phyloP scores from a whole-genome alignment of 2,888 invertebrate species.

The Antitype chi region DNA sequence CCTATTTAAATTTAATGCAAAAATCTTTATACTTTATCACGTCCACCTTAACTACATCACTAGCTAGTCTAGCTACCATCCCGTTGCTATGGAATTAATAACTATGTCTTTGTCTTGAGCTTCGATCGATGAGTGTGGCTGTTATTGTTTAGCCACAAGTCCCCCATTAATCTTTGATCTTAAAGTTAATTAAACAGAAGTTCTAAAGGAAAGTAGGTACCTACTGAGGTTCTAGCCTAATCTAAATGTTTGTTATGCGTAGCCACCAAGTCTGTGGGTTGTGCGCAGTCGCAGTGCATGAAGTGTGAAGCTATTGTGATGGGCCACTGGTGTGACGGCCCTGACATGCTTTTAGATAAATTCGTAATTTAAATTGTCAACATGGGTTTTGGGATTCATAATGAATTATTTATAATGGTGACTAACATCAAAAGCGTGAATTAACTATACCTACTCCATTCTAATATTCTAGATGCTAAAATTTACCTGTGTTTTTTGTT shows the following conservation, averaged over 20 bases:
- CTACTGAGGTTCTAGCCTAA: conserved; percentile 11
- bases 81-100: too few species aligned
- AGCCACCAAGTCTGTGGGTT: conserved; percentile 40
- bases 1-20: too few species aligned
- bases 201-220: conserved; percentile 2
- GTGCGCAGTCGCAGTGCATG: conserved; percentile 52
- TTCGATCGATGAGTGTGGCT: background rate
- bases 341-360: conserved; percentile 55
- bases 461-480: background rate
- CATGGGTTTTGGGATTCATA: conserved; percentile 5
- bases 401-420: conserved; percentile 17
- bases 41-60: too few species aligned
- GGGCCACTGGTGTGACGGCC: conserved; percentile 58
- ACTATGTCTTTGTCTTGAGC: background rate
- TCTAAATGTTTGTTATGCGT: conserved; percentile 55
- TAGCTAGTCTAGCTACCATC: too few species aligned
- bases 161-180: background rate
- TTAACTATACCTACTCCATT: background rate
- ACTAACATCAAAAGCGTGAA: background rate
- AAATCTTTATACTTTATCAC: too few species aligned
- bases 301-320: conserved; percentile 66
- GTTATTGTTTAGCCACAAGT: background rate
- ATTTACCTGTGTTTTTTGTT: background rate
- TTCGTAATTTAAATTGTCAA: conserved; percentile 32
- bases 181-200: background rate